Conservation (phyloP, 2,888 invertebrate genomes). For the Apodemia hepburni region DNA sequence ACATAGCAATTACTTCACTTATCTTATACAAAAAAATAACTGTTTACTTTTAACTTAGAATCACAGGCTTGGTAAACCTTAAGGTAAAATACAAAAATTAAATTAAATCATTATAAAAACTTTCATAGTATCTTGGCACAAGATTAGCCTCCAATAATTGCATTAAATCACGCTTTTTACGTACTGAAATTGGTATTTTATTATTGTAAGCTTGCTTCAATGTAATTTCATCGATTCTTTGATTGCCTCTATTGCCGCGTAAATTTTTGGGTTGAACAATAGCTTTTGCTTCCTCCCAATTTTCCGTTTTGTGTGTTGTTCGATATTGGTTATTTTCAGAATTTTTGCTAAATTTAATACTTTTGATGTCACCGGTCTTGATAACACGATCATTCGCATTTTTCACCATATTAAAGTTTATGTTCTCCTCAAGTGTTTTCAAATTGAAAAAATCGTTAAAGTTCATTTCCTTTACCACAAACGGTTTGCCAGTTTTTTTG, state of each 20-base stretch:
- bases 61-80: background rate
- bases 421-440: slow-evolving; percentile 26
- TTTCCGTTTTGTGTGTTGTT: slow-evolving; percentile 19
- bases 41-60: background rate
- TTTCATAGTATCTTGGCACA: background rate
- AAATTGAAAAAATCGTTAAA: slow-evolving; percentile 28
- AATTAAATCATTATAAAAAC: slow-evolving; percentile 13
- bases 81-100: background rate
- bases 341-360: slow-evolving; percentile 29
- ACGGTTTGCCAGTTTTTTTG: slow-evolving; percentile 31
- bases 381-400: slow-evolving; percentile 25
- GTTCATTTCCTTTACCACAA: slow-evolving; percentile 28
- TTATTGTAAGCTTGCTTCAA: background rate
- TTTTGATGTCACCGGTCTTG: slow-evolving; percentile 28
- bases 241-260: too few species aligned
- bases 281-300: background rate
- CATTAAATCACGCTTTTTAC: background rate
- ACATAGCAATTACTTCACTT: background rate
- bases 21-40: too few species aligned
- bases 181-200: background rate
- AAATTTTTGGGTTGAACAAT: background rate
- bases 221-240: background rate
- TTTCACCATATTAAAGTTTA: slow-evolving; percentile 26
- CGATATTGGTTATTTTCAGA: slow-evolving; percentile 29
- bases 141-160: background rate